phyloP scores from a whole-genome alignment of 2,113 vertebrate genomes.

The Neogale vison region DNA sequence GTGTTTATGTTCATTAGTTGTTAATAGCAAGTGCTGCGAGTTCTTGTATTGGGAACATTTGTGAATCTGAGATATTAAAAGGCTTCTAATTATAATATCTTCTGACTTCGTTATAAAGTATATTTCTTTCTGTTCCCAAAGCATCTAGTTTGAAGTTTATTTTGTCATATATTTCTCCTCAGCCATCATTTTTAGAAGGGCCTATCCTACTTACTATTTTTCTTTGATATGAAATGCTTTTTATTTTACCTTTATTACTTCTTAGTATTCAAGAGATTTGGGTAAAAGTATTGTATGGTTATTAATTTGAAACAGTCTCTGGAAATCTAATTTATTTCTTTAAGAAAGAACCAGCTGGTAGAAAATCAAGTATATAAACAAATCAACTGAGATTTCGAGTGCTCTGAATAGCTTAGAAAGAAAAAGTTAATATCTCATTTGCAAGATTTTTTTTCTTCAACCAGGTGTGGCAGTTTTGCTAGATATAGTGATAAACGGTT shows the following conservation, averaged over 20 bases:
- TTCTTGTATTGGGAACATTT: conserved; percentile 20
- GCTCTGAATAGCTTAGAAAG: conserved; percentile 69
- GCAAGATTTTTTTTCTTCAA: conserved; percentile 45
- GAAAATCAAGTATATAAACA: conserved; percentile 48
- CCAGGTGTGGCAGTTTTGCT: conserved; percentile 44
- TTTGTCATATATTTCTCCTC: background rate
- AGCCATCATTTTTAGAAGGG: background rate
- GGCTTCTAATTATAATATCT: conserved; percentile 32
- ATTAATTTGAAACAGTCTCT: conserved; percentile 65
- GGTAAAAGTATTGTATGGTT: conserved; percentile 25
- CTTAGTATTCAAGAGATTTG: conserved; percentile 36
- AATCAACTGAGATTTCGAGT: conserved; percentile 57
- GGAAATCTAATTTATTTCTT: conserved; percentile 41
- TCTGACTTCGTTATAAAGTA: conserved; percentile 8
- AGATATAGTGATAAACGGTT: conserved; percentile 67
- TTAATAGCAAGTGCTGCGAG: conserved; percentile 31
- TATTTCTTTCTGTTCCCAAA: conserved; percentile 52
- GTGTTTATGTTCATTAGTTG: conserved; percentile 50
- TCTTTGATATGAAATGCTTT: conserved; percentile 33
- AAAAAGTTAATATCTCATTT: conserved; percentile 56
- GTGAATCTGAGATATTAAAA: conserved; percentile 47
- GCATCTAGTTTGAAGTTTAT: conserved; percentile 26
- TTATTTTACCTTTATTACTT: conserved; percentile 63
- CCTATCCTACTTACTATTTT: background rate
- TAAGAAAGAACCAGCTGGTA: conserved; percentile 37